Base-by-base conservation (phyloP, 2,797 vertebrate species). In the Coccyzus lansbergi region DNA sequence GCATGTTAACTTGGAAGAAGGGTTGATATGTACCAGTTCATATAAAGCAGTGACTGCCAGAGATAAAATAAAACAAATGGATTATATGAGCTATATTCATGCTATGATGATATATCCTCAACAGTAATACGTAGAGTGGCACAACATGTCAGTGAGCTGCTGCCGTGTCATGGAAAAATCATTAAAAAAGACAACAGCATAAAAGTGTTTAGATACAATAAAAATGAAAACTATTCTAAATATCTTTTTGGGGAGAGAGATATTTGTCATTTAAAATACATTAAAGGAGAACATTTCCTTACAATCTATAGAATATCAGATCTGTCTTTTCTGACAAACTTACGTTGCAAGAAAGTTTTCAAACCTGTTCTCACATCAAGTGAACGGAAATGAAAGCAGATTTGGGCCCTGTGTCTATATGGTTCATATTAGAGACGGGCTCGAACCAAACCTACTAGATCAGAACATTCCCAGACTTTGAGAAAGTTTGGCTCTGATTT, bases 401-500 rank as follows among this genome's bases (percentile, higher is more conserved):
- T 89, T 95, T 89, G 81, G 77, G 29, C 72, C 76, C 59, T 72
- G 14, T 88, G 75, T 86, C 80, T 93, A 62, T 90, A 86, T 93
- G 92, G 92, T 93, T 97, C 80, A 15, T 82, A 93, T 95, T 94
- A 95, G 77, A 88, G 74, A 90, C 0, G 60, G 80, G 67, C 83
- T 96, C 7, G 31, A 95, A 96, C 74, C 77, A 95, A 95, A 92
- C 89, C 87, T 87, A 93, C 87, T 95, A 91, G 88, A 95, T 95
- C 94, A 96, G 95, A 96, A 95, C 95, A 96, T 96, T 95, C 95
- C 94, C 91, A 95, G 93, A 95, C 93, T 95, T 97, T 96, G 96
- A 96, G 93, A 91, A 97, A 94, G 95, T 95, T 95, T 95, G 95
- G 93, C 94, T 96, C 77, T 90, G 56, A 95, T 92, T 91, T 94